Conservation (phyloP, 2,797 vertebrate species). For the Hydrocynus forskahlii region DNA sequence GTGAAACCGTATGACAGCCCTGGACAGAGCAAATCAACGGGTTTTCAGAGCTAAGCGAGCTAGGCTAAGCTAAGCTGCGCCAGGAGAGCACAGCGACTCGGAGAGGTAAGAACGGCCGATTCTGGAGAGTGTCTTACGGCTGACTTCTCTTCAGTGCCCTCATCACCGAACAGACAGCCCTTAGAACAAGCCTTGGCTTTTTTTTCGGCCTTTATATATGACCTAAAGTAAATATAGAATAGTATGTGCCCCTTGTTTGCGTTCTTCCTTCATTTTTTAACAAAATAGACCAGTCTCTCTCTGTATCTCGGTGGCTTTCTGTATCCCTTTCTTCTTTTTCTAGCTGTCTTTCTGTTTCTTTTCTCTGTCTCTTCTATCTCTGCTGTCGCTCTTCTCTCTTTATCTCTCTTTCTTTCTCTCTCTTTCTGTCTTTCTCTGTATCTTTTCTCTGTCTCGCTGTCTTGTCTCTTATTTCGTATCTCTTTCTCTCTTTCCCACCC, state of each 20-base stretch:
- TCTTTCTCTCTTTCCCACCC: too few species aligned
- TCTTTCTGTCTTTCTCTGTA: too few species aligned
- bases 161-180: background rate
- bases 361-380: too few species aligned
- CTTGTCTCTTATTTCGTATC: too few species aligned
- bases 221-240: too few species aligned
- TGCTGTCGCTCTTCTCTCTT: background rate
- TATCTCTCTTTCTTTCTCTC: background rate
- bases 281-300: slow-evolving; percentile 1
- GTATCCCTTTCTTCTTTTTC: too few species aligned
- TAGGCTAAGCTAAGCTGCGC: slow-evolving; percentile 51
- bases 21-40: slow-evolving; percentile 41
- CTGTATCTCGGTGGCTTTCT: background rate
- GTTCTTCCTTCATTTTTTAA: background rate
- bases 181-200: background rate
- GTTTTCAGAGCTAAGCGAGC: slow-evolving; percentile 44
- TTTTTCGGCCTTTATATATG: background rate
- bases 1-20: background rate
- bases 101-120: slow-evolving; percentile 64
- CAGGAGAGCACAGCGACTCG: slow-evolving; percentile 52
- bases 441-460: too few species aligned
- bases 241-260: background rate
- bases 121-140: slow-evolving; percentile 26
- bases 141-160: background rate
- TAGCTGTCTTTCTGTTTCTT: background rate